Percentiles rank a stretch among this genome's conserved stretches.
Evolutionary conservation across 1,140 invertebrate species (phyloP).

Genomic region (Microplitis demolitor): DNA sequence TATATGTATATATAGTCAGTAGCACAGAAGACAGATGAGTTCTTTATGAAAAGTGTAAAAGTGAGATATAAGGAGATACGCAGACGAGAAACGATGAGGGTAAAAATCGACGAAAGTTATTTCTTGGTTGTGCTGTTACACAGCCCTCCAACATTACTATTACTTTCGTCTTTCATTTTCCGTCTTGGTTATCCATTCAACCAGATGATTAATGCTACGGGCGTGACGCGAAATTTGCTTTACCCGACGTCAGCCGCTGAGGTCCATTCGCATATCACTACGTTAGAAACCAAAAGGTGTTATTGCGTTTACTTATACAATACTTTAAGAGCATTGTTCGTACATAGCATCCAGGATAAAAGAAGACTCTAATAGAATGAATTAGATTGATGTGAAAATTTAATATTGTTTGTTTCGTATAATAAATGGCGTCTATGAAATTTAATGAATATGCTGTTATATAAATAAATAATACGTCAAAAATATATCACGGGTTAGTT

Average conservation of each 20-base stretch:
- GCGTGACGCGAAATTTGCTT: conserved; percentile 21
- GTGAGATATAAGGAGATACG: conserved; percentile 14
- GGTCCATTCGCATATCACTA: conserved; percentile 12
- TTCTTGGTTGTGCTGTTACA: not conserved
- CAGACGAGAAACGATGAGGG: not conserved
- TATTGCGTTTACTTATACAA: conserved; percentile 3
- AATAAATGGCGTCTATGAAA: not conserved
- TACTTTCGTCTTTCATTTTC: conserved; percentile 3
- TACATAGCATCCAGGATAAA: not conserved
- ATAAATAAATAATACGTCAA: no score
- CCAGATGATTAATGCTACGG: conserved; percentile 20
- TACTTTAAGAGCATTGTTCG: not conserved
- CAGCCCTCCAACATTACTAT: not conserved
- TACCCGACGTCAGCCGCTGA: not conserved
- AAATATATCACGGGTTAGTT: no score
- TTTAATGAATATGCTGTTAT: no score
- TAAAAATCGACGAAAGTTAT: not conserved
- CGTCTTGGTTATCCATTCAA: not conserved
- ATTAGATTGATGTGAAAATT: not conserved
- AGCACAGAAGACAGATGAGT: conserved; percentile 12
- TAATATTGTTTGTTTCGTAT: no score
- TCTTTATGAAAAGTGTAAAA: conserved; percentile 20
- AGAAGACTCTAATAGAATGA: not conserved
- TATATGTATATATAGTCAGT: not conserved
- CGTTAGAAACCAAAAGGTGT: not conserved